Evolutionary conservation across 2,888 invertebrate genomes (phyloP), one percentile per base, ranked within the genome.

Genomic region (Allolobophora icterica): DNA sequence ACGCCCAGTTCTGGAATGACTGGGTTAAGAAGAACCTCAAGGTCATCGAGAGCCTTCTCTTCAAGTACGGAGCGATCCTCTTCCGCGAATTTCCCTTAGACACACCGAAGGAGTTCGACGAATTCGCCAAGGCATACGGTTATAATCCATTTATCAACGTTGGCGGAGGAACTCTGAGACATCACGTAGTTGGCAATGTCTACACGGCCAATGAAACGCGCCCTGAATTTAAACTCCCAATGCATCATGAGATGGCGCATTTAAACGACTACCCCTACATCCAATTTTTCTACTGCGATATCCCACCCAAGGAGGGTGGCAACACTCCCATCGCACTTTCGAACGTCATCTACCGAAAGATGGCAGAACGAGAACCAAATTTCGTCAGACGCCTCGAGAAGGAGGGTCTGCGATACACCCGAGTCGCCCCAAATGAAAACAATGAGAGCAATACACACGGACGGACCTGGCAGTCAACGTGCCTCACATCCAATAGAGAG

Each of bases 171-270:
- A 93, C 94, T 2, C 93, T 93, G 8, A 91, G 94, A n/a, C 92
- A 84, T 6, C 71, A 92, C 17, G 92, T 94, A 30, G 92, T 92
- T 1, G 93, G 93, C 17, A 92, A 93, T 87, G 94, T 94, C 11
- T 94, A 93, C 92, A 94, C 94, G 0, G 92, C 94, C 24, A 94
- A 94, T 89, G 94, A 94, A 91, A 92, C 94, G 0, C 94, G 94
- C 15, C 94, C 94, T 8, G 93, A 93, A 33, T 92, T 93, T 71
- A 93, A 93, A 19, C 94, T 94, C 40, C 93, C 93, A 0, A 94
- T 94, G 90, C 94, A 94, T 89, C 94, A 94, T 90, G 94, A 94
- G 89, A 94, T 94, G 94, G 94, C 94, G 1, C 94, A 94, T 90
- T 93, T 94, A 1, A 94, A 94, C 0, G 93, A 93, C 24, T 94